Evolutionary conservation across 1,140 invertebrate species (phyloP), one percentile per base, ranked within the genome.

Genomic region (Eciton burchellii): DNA sequence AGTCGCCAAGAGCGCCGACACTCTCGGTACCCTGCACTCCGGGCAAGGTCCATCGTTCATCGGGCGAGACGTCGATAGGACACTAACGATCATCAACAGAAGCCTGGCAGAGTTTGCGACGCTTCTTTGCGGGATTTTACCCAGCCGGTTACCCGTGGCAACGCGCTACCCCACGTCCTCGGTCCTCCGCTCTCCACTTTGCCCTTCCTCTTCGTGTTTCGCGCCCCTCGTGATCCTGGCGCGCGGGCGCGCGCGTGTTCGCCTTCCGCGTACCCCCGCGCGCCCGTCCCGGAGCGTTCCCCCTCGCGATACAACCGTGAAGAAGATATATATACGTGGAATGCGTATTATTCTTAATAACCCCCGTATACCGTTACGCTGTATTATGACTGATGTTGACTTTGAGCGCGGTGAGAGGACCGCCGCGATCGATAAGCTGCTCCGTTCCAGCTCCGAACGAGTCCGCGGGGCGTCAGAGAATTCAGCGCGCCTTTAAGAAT

Each of bases 321-420:
- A 76, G 83, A 83, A 86, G 85, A 89, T 81, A 87, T 89, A 87
- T 89, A 88, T 87, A 89, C 90, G 92, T 93, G 94, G 92, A 92
- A 93, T 93, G 92, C 93, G 93, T 94, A 94, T 94, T 94, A 94
- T 94, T 93, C 93, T 93, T 94, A 94, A 94, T 94, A 94, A 94
- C 92, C 92, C 91, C 90, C 86, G 85, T 89, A 88, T 88, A 85
- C 91, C 89, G 91, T 92, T 92, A 92, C 90, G 86, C 90, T 91
- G 90, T 94, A 93, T 94, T 94, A 94, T 94, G 93, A 94, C 92
- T 93, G 93, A 94, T 94, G 93, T 94, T 94, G 93, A 94, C 92
- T 93, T 90, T 91, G 89, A 93, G 91, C 90, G 88, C 87, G 90
- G 88, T 86, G 84, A 79, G 81, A 68, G 56, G 45, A 41, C 81